phyloP scores from a whole-genome alignment of 2,113 vertebrate genomes.

The Anguilla rostrata region DNA sequence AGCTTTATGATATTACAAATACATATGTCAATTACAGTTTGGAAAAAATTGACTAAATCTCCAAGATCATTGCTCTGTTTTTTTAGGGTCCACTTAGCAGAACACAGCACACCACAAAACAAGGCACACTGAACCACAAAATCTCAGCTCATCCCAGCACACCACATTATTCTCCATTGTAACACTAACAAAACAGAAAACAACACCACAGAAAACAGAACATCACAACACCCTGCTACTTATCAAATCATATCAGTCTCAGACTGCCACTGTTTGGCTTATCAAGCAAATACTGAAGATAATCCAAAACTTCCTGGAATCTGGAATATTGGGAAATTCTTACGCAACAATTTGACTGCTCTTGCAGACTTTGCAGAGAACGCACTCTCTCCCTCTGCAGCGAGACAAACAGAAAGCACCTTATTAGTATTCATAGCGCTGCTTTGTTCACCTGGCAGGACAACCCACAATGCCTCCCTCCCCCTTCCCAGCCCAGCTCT shows the following conservation, averaged over 20 bases:
- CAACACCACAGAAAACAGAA: not conserved
- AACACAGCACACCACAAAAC: not conserved
- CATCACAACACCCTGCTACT: not conserved
- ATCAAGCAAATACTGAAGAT: not conserved
- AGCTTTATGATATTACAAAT: not conserved
- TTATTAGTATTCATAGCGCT: conserved; percentile 74
- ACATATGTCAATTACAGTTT: not conserved
- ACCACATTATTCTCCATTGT: not conserved
- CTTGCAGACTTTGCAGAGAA: conserved; percentile 26
- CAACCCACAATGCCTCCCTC: conserved; percentile 70
- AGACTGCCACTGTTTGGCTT: not conserved
- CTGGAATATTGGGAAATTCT: conserved; percentile 40
- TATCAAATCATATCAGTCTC: not conserved
- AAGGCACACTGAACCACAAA: not conserved
- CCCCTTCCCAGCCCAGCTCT: conserved; percentile 20
- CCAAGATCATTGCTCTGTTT: not conserved
- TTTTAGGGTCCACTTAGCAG: not conserved
- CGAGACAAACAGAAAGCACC: conserved; percentile 52
- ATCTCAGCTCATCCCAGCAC: not conserved
- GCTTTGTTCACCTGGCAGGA: conserved; percentile 73
- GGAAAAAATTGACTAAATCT: not conserved
- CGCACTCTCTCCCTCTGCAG: not conserved
- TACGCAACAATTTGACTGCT: conserved; percentile 12
- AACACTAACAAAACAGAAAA: not conserved
- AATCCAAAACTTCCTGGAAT: not conserved